These are phyloP conservation scores for Paramormyrops hopkinsi DNA, from an alignment of 2,797 vertebrate genomes.

Conservation along the genomic window DNA sequence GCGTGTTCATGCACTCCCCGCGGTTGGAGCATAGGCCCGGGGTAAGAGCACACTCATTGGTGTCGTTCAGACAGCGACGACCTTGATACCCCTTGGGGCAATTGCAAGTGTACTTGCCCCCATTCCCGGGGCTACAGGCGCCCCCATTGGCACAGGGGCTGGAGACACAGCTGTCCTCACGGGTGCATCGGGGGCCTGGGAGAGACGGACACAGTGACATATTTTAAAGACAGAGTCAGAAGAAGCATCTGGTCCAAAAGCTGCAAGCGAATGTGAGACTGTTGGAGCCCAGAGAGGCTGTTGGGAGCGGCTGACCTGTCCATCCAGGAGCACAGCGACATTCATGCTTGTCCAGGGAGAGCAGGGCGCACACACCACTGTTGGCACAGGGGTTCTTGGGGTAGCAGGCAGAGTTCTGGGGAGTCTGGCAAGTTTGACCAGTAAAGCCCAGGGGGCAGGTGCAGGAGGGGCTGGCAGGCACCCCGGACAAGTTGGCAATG, in stretches of 20 bases:
- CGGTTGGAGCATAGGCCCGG: conserved; percentile 55
- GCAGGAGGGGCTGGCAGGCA: conserved; percentile 66
- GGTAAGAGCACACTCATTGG: conserved; percentile 70
- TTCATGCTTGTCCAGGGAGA: conserved; percentile 65
- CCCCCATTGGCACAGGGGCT: conserved; percentile 80
- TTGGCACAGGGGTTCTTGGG: conserved; percentile 76
- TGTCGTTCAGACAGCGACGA: conserved; percentile 74
- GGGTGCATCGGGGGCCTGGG: conserved; percentile 75
- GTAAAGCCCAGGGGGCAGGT: conserved; percentile 73
- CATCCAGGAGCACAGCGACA: conserved; percentile 75
- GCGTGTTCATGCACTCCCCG: conserved; percentile 58
- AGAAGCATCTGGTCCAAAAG: neutral
- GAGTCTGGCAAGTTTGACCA: conserved; percentile 71
- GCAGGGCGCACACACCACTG: conserved; percentile 68
- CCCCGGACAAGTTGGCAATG: conserved; percentile 60
- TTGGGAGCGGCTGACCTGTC: conserved; percentile 64
- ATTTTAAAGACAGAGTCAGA: neutral
- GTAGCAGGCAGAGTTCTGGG: conserved; percentile 76
- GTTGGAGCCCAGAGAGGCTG: neutral
- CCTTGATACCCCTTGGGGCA: conserved; percentile 74
- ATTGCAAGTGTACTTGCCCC: conserved; percentile 69
- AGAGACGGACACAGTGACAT: neutral
- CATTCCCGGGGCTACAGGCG: conserved; percentile 61
- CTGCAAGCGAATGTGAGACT: neutral
- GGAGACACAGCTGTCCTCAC: conserved; percentile 76